Evolutionary conservation across 2,888 invertebrate species (phyloP).

Genomic region (Esperia sulphurella): DNA sequence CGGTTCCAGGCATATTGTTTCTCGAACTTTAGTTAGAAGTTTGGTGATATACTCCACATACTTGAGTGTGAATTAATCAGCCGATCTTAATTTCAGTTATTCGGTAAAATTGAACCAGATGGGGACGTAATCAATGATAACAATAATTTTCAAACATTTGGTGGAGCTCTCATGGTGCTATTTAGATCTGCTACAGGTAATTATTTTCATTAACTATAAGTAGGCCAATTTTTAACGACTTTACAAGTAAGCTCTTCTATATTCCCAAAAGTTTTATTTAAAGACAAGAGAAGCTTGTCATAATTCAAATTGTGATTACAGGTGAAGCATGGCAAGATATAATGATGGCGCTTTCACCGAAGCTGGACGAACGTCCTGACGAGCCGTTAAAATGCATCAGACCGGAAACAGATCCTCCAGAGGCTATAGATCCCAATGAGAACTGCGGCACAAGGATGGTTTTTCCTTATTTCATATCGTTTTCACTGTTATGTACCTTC

Average conservation of each 20-base stretch:
- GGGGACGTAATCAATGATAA: conserved; percentile 91
- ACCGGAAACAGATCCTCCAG: conserved; percentile 77
- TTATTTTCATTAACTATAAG: too few species aligned
- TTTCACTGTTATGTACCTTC: conserved; percentile 98
- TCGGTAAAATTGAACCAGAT: conserved; percentile 93
- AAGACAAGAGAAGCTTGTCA: too few species aligned
- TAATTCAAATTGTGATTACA: conserved; percentile 25
- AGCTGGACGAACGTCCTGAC: conserved; percentile 42
- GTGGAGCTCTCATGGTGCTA: conserved; percentile 96
- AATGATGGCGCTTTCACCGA: conserved; percentile 85
- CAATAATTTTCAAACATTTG: conserved; percentile 99
- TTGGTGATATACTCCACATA: too few species aligned
- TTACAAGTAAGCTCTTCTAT: too few species aligned
- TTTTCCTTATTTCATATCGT: conserved; percentile 99
- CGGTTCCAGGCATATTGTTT: too few species aligned
- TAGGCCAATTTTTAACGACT: too few species aligned
- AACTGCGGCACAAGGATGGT: conserved; percentile 95
- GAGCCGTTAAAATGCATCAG: conserved; percentile 83
- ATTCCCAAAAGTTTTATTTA: too few species aligned
- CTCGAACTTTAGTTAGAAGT: too few species aligned
- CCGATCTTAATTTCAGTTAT: conserved; percentile 80
- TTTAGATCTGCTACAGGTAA: conserved; percentile 95
- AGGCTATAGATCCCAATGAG: conserved; percentile 45
- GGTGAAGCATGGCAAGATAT: conserved; percentile 99
- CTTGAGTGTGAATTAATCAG: neutral